These are phyloP conservation scores for Chaetodon trifascialis DNA, from an alignment of 2,113 vertebrate species.

Conservation along the genomic window DNA sequence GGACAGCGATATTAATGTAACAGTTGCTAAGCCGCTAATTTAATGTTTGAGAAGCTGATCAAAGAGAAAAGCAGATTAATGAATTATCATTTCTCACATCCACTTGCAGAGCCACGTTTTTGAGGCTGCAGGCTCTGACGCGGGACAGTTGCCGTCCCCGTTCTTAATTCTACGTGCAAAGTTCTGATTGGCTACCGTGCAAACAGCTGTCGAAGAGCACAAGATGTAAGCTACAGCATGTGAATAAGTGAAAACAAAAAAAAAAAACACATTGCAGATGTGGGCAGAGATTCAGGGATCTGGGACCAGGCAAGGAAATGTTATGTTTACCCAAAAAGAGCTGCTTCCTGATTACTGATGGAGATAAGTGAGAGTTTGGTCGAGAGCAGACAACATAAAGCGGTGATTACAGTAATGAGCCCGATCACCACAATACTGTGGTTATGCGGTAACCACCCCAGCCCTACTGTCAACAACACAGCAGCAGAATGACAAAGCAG, in stretches of 20 bases:
- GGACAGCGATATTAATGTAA: no score
- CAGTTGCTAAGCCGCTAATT: no score
- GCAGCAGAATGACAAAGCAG: conserved; percentile 61
- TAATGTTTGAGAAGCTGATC: no score
- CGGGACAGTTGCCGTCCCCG: no score
- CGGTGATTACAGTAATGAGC: conserved; percentile 34
- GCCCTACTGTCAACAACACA: conserved; percentile 43
- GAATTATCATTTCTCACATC: no score
- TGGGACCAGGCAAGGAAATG: conserved; percentile 2
- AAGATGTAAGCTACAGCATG: background rate
- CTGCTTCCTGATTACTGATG: background rate
- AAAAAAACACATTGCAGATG: background rate
- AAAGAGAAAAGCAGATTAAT: no score
- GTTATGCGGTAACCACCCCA: conserved; percentile 31
- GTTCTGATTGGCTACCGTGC: background rate
- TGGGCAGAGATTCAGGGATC: background rate
- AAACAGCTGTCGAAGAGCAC: background rate
- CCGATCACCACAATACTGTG: conserved; percentile 3
- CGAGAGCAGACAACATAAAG: conserved; percentile 14
- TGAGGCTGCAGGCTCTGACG: no score
- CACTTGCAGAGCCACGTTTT: no score
- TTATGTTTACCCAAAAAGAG: background rate
- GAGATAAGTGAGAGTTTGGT: conserved; percentile 11
- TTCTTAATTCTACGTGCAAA: background rate
- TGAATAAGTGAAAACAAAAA: background rate